Base-by-base conservation (phyloP, 2,113 vertebrate genomes). In the Tachycineta bicolor region DNA sequence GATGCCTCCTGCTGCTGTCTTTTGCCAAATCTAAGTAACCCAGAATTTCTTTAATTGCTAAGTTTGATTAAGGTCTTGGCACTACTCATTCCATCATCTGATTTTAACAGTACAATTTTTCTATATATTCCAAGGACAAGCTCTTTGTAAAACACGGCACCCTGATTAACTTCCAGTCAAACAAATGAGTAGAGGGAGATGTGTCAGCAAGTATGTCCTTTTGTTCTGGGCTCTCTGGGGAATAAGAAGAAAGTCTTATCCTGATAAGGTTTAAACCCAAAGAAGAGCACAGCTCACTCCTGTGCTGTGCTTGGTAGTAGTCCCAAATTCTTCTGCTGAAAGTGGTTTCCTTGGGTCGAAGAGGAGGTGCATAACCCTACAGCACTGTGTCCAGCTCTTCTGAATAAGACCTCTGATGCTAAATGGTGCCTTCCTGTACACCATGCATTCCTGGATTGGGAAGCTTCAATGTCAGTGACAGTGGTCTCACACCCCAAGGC, bases 371-470 rank as follows among this genome's bases (percentile, higher is more conserved):
- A 10, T 91, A 76, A 65, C 28, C 44, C 25, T 69, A 23, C 23
- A 71, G 21, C 53, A 83, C 64, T 5, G 3, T 0, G 3, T 41
- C 80, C 4, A 5, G 31, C 49, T 87, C 49, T 75, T 81, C 44
- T 60, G 41, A 34, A 9, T 33, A 55, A 64, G 39, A 68, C 12
- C 28, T 67, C 65, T 63, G 46, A 65, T 26, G 60, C 25, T 11
- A 65, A 24, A n/a, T 76, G 41, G 56, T 16, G 13, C 44, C 18
- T 23, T 89, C 21, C 56, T 4, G 3, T n/a, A 41, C 31, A 49
- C 21, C 0, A 0, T 7, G 41, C 46, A 10, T 2, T n/a, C 37
- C 46, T 9, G 26, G 43, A 22, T 11, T 0, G 0, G 87, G n/a
- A 49, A 37, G 10, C 59, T 81, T 58, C 2, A 7, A 17, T 91